Evolutionary conservation across 2,797 vertebrate genomes (phyloP), one percentile per base, ranked within the genome.

Genomic region (Nasua narica): DNA sequence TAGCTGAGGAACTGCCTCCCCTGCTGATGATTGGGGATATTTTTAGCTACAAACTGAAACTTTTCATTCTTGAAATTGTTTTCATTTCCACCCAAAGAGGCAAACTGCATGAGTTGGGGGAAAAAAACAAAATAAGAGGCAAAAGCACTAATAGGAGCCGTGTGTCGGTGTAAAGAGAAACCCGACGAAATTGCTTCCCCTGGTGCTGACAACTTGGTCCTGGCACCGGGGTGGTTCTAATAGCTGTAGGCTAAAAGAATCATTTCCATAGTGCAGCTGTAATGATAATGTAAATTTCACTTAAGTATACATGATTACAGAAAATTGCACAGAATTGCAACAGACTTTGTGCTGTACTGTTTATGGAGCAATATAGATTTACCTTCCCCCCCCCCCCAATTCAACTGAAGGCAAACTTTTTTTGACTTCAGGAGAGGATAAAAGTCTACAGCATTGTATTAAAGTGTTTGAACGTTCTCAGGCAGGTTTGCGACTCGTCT

Each of bases 41-140:
- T 98, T 99, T 99, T 98, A 99, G 98, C 91, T 98, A 96, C 48
- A 92, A 89, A 77, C 84, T 97, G 96, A 96, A 98, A 96, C 95
- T 97, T 97, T 95, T 98, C 98, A 98, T 98, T 98, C 97, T 98
- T 98, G 89, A 98, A 98, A 98, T 98, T 97, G 90, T 98, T 98
- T 98, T 98, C 96, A 94, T 98, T 98, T 98, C 98, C 97, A 97
- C 97, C 89, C 29, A 52, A 98, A 98, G 94, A 98, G 91, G 98
- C 96, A 98, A 97, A 97, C 97, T 79, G 35, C 94, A 21, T 94
- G 97, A 96, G 92, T 96, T 40, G 65, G 14, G 74, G 95, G 25
- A 67, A 50, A 72, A 96, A 95, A 97, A 87, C 86, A 87, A 90
- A 96, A 94, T 86, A 52, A 35, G 50, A 96, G 96, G 78, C 78